These are phyloP conservation scores for Pyxicephalus adspersus DNA, from an alignment of 2,113 vertebrate species.

Conservation along the genomic window DNA sequence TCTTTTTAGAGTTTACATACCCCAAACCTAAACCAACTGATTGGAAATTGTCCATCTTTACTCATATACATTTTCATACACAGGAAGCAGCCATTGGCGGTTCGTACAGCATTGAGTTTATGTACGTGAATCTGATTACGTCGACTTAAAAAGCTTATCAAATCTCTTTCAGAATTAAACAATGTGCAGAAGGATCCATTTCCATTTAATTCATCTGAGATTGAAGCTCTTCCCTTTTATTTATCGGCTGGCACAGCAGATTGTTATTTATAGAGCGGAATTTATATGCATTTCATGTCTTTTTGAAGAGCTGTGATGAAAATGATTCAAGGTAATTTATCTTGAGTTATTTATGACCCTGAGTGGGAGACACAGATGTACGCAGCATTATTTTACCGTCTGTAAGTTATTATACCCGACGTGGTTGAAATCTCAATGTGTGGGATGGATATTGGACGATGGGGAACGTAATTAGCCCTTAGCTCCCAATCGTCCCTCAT, in stretches of 20 bases:
- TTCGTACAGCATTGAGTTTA: no score
- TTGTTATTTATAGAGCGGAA: not conserved
- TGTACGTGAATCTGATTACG: no score
- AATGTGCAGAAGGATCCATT: not conserved
- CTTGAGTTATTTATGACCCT: not conserved
- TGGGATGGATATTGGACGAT: not conserved
- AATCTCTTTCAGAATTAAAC: no score
- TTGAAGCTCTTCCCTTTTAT: not conserved
- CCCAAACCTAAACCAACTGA: no score
- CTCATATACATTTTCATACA: no score
- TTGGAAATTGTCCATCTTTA: no score
- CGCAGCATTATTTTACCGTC: not conserved
- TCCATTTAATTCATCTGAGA: not conserved
- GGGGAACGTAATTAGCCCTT: no score
- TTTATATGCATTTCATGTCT: not conserved
- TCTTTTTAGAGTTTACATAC: no score
- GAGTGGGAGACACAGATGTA: conserved; percentile 12
- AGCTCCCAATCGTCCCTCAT: no score
- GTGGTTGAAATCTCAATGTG: not conserved
- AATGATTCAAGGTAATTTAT: conserved; percentile 1
- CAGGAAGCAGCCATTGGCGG: no score
- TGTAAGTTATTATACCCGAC: not conserved
- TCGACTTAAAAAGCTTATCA: no score
- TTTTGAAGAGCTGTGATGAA: not conserved
- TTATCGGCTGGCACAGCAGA: not conserved